Evolutionary conservation across 2,888 invertebrate genomes (phyloP), one percentile per base, ranked within the genome.

Genomic region (Meiosimyza decipiens): DNA sequence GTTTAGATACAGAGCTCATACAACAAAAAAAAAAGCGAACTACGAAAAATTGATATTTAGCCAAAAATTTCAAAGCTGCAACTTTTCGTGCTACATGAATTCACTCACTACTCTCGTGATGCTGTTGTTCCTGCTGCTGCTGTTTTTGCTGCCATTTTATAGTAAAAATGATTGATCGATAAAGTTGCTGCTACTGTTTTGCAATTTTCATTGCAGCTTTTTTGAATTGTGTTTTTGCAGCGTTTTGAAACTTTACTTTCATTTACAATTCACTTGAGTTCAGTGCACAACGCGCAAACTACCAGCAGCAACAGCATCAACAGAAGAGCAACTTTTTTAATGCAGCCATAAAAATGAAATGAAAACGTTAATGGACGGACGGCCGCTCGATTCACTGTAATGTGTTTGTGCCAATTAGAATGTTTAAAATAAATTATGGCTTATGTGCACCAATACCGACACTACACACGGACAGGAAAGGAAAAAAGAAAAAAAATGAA

Each of bases 141-240:
- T 22, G 22, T 22, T 40, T 40, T 40, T 40, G 2, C 40, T 40
- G 40, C 40, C 9, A 40, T 9, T 9, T 9, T 2, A 40, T 9
- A 9, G 9, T 9, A 40, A 18, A 65, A 66, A 66, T 66, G 65
- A 66, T 66, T 66, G 54, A 66, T 66, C 54, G 65, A 22, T 16
- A 66, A 66, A 66, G 65, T 66, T 66, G 28, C 33, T 52, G 40
- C 2, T 52, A 11, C 33, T 54, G 18, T 16, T 40, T 9, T 40
- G 40, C 40, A 40, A 9, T 40, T 40, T 40, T 40, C 40, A 40
- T 40, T 63, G 47, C n/a, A 12, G 13, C 18, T 3, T 18, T 64
- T 49, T 5, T 40, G 40, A n/a, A 4, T 63, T 71, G n/a, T 28
- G 16, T 66, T 63, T 16, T 33, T 12, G 63, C 63, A 63, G 47